Conservation (phyloP, 2,113 vertebrate genomes). For the Diglossa brunneiventris region DNA sequence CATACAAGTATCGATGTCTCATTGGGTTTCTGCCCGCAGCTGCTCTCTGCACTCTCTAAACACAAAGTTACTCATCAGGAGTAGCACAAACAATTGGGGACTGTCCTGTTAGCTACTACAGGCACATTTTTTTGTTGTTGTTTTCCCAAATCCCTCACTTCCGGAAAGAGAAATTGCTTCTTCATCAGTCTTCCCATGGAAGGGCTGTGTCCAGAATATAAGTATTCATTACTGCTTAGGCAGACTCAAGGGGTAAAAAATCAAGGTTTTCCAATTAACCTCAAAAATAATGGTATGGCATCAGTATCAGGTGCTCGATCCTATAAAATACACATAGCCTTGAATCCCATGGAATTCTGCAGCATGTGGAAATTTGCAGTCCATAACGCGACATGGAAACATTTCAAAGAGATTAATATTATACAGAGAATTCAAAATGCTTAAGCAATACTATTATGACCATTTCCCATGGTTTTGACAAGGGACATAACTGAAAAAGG, state of each 20-base stretch:
- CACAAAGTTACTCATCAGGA: not conserved
- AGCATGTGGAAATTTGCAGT: not conserved
- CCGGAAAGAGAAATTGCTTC: not conserved
- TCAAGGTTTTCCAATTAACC: slow-evolving; percentile 1
- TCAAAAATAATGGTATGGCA: not conserved
- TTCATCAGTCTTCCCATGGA: not conserved
- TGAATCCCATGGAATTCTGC: not conserved
- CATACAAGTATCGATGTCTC: not conserved
- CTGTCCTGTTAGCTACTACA: not conserved
- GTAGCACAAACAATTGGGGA: not conserved
- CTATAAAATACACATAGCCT: not conserved
- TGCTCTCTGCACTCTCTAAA: not conserved
- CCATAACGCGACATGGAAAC: not conserved
- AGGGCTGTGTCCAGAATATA: not conserved
- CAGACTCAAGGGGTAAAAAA: not conserved
- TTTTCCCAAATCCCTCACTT: not conserved
- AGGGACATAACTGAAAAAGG: not conserved
- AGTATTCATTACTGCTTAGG: not conserved
- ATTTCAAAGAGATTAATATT: not conserved
- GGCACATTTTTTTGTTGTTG: not conserved
- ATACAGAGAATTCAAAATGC: not conserved
- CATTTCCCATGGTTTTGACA: not conserved
- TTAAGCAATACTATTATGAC: not conserved
- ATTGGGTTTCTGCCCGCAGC: not conserved
- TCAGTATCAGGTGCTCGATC: not conserved